Evolutionary conservation across 1,140 invertebrate genomes (phyloP), one percentile per base, ranked within the genome.

Genomic region (Potamilus streckersoni): DNA sequence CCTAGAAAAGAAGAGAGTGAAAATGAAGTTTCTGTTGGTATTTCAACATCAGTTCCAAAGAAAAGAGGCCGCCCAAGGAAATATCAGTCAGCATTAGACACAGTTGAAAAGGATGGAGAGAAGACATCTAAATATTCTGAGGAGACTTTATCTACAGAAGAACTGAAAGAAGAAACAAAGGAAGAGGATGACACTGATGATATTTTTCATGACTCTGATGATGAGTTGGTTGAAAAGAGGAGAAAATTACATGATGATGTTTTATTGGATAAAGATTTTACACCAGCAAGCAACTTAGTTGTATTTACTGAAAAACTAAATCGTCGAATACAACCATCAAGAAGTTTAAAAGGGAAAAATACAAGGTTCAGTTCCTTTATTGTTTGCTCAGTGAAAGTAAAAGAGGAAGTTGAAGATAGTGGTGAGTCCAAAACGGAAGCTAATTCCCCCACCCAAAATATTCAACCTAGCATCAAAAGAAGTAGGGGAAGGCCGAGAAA

Each of bases 81-180:
- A 11, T 8, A 49, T 23, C 62, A 70, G 15, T 75, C 76, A 60
- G 70, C 19, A 19, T 31, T 61, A 68, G 69, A 72, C 31, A 20
- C 17, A 23, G 61, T 23, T 65, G 70, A 73, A 17, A 70, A 58
- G 20, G 19, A 67, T 20, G 56, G 74, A 62, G 68, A 63, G 19
- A 27, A 64, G 60, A 62, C 55, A 57, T 38, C 27, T 56, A 14
- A n/a, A 12, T 4, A 16, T 17, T 16, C 69, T 61, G 80, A 76
- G 62, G 74, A 60, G 16, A 78, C 71, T 60, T 74, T 55, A 62
- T 58, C 31, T 63, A 74, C 67, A 20, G 80, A 70, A n/a, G 71
- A 65, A 19, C 66, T 27, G 38, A 63, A 63, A 67, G 74, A 66
- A 58, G 76, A n/a, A 19, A 69, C 64, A 5, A 56, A 58, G 0